phyloP scores from a whole-genome alignment of 2,888 invertebrate genomes.

The Malthinus flaveolus region DNA sequence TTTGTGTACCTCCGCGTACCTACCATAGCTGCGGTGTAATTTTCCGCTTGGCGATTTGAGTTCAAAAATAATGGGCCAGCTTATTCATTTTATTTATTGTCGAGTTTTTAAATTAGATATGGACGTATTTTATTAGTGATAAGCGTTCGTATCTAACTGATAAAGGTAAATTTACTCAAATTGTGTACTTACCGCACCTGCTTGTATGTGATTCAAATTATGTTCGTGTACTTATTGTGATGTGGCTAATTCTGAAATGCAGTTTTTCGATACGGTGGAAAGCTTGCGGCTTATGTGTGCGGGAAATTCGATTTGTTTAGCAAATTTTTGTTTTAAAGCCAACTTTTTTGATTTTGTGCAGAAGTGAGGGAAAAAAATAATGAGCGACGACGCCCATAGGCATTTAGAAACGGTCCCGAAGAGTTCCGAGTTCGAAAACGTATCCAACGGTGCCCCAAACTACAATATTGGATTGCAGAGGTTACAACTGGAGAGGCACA shows the following conservation, averaged over 20 bases:
- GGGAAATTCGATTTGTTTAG: slow-evolving; percentile 4
- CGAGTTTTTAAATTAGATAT: slow-evolving; percentile 6
- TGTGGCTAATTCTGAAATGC: slow-evolving; percentile 23
- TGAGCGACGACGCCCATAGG: slow-evolving; percentile 17
- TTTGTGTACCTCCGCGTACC: neutral
- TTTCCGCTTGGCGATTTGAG: slow-evolving; percentile 17
- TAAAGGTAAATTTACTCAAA: slow-evolving; percentile 16
- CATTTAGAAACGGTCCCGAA: neutral
- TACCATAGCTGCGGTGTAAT: slow-evolving; percentile 9
- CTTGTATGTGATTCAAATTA: slow-evolving; percentile 24
- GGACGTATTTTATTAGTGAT: slow-evolving; percentile 16
- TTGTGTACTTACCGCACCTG: slow-evolving; percentile 19
- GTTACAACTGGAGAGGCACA: slow-evolving; percentile 46
- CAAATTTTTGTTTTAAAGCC: slow-evolving; percentile 3
- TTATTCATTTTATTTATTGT: slow-evolving; percentile 1
- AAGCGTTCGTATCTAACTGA: slow-evolving; percentile 21
- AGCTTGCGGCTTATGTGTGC: slow-evolving; percentile 25
- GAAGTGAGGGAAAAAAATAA: slow-evolving; percentile 11
- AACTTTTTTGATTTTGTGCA: slow-evolving; percentile 19
- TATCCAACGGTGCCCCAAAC: slow-evolving; percentile 23
- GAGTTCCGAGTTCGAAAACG: slow-evolving; percentile 14
- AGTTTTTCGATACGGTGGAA: slow-evolving; percentile 9
- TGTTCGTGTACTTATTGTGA: slow-evolving; percentile 16
- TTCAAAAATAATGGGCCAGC: slow-evolving; percentile 2
- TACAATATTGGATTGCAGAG: slow-evolving; percentile 44